phyloP scores from a whole-genome alignment of 1,140 invertebrate genomes.

The Drosophila subpulchrella region DNA sequence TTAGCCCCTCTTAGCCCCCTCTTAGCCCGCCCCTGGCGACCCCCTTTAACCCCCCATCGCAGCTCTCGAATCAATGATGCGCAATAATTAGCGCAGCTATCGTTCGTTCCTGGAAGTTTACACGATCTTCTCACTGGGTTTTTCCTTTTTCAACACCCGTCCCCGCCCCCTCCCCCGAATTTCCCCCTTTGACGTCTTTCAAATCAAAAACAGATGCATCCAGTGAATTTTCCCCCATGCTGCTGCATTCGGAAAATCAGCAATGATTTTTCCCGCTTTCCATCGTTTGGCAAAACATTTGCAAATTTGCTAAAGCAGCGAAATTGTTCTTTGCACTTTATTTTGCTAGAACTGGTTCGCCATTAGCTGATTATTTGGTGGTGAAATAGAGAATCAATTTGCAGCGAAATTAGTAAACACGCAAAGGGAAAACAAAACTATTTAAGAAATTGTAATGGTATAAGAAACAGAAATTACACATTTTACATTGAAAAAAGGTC shows the following conservation, averaged over 20 bases:
- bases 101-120: constrained; percentile 19
- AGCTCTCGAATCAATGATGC: constrained; percentile 61
- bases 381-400: background rate
- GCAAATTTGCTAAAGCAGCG: constrained; percentile 18
- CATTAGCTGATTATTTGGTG: constrained; percentile 9
- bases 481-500: too few relatives aligned
- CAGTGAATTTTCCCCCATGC: background rate
- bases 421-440: background rate
- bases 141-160: background rate
- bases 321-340: constrained; percentile 5
- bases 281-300: constrained; percentile 18
- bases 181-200: constrained; percentile 49
- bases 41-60: background rate
- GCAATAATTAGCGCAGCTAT: constrained; percentile 76
- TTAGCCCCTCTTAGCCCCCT: background rate
- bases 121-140: constrained; percentile 7
- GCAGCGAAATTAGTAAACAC: background rate
- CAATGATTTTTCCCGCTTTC: constrained; percentile 31
- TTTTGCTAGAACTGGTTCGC: background rate
- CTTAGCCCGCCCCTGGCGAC: background rate
- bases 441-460: too few relatives aligned
- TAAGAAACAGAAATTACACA: too few relatives aligned
- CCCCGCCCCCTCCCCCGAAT: background rate
- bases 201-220: constrained; percentile 55
- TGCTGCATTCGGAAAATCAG: constrained; percentile 24